Base-by-base conservation (phyloP, 2,888 invertebrate genomes). In the Drosophila subquinaria region DNA sequence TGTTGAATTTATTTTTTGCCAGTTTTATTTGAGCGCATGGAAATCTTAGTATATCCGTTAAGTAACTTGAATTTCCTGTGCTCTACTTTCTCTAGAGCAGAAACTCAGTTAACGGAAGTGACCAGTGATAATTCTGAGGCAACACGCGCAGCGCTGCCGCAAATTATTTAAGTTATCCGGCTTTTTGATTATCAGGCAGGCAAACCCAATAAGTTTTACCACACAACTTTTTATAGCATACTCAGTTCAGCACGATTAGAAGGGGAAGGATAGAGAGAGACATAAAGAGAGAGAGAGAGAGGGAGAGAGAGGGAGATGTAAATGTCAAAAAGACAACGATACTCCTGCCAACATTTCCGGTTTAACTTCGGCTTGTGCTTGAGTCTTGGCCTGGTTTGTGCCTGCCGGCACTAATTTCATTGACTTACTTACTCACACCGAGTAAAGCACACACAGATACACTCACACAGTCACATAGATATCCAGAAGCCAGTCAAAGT, bases 361-460 rank as follows among this genome's bases (percentile, higher is more conserved):
- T 61, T 56, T 48, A 57, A 38, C 50, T 71, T 17, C 40, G 48
- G 33, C 51, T 13, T 43, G 33, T 43, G 42, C 51, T 36, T 40
- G 52, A 53, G 38, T 53, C 40, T 40, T 53, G 43, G 11, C 64
- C 61, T 43, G 36, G 65, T 57, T 64, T 51, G 52, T 69, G 73
- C 60, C 81, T 68, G 69, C 72, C 63, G 71, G 79, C 78, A 79
- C 75, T 84, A 80, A 84, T 84, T 87, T 84, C 85, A 87, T 84
- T 82, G 85, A 87, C 82, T 87, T 69, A 47, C 76, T 61, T 65
- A 68, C 62, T 4, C 23, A 23, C 23, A 23, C 23, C 0, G 23
- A 23, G 17, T 23, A 4, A 3, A 23, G 23, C 38, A 48, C 38
- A 65, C 38, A 62, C 42, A 53, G 27, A 52, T 20, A 48, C 42